Percentiles rank a stretch among this genome's conserved stretches.
Conservation (phyloP, 2,113 vertebrate genomes). For the Alligator sinensis region DNA sequence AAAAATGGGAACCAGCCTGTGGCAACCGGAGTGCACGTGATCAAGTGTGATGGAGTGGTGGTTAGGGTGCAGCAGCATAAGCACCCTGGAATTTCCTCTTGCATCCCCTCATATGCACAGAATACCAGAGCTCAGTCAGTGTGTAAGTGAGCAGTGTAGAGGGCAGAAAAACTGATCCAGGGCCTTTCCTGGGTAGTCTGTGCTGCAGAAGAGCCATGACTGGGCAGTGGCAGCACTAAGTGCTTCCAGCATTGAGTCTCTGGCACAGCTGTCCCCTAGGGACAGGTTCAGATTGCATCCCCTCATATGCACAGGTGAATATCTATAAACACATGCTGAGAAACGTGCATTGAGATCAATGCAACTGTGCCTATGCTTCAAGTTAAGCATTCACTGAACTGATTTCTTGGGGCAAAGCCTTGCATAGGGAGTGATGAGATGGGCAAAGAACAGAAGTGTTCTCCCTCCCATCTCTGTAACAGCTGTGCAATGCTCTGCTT, state of each 20-base stretch:
- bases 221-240: rapidly evolving
- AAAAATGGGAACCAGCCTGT: not conserved
- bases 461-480: not conserved
- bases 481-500: not conserved
- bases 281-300: not conserved
- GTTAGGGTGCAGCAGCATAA: not conserved
- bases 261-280: not conserved
- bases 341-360: not conserved
- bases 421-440: not conserved
- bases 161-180: not conserved
- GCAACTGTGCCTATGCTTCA: not conserved
- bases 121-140: not conserved
- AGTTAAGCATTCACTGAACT: not conserved
- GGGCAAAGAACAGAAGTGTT: not conserved
- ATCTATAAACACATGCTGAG: not conserved
- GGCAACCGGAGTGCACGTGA: not conserved
- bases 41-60: not conserved
- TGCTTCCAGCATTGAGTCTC: not conserved
- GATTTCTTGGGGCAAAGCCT: not conserved
- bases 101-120: not conserved
- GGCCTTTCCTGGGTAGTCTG: rapidly evolving
- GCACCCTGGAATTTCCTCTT: not conserved
- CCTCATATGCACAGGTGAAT: too few species aligned
- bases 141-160: too few species aligned
- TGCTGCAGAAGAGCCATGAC: not conserved